Base-by-base conservation (phyloP, 2,113 vertebrate genomes). In the Alligator sinensis region DNA sequence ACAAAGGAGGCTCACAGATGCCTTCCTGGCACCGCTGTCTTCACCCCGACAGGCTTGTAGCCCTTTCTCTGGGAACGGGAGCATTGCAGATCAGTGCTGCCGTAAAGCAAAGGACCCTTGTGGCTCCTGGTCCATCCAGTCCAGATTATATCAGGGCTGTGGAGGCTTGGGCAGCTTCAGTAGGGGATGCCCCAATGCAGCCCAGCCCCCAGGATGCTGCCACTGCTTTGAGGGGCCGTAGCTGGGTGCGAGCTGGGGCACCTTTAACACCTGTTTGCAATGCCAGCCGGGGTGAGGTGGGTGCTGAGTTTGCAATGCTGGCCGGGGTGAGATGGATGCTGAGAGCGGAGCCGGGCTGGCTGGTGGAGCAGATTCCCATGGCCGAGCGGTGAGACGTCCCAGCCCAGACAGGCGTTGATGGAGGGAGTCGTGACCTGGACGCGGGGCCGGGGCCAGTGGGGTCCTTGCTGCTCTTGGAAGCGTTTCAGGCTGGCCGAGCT, bases 251-350 rank as follows among this genome's bases (percentile, higher is more conserved):
- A 62, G 11, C n/a, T 38, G 68, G 30, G 3, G 30, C 5, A 34
- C 68, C 30, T 72, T 21, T 12, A 12, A 21, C 3, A 6, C 68
- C 30, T 14, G 22, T 38, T 34, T 47, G 47, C 47, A 47, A 9
- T 47, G 47, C 47, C 47, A 2, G 57, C 27, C 0, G 0, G 0
- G 18, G 89, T 28, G 8, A 0, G 1, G 22, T 0, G 0, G 18
- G 74, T 47, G 47, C 68, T 34, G 19, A 19, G 30, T 38, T 34
- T 47, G 47, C 47, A 47, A 47, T 47, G 47, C 47, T 9, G 7
- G 57, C 27, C 0, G 0, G 0, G 18, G 89, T 28, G 8, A 0
- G 1, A 17, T 0, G 0, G 18, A 66, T 47, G 47, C 68, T 34
- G 19, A 19, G 30, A 38, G 30, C n/a, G 4, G 19, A 24, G 22